Conservation (phyloP, 2,113 vertebrate species). For the Aegotheles bennettii region DNA sequence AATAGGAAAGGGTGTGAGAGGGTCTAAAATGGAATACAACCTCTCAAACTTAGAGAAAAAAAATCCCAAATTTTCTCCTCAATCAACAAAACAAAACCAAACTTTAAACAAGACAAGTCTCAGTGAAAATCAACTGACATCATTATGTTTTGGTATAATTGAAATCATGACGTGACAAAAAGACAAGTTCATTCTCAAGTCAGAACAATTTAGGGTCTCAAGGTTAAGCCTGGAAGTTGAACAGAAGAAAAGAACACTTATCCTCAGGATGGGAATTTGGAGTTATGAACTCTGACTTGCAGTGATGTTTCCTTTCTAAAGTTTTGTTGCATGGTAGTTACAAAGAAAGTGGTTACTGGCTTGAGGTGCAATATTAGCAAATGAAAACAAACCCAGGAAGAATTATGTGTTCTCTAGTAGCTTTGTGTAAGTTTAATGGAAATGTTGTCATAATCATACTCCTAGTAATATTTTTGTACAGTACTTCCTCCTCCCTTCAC, state of each 20-base stretch:
- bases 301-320: background rate
- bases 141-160: background rate
- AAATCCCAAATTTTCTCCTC: background rate
- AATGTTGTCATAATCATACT: background rate
- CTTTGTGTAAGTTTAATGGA: background rate
- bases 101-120: background rate
- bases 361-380: background rate
- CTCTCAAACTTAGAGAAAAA: background rate
- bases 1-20: background rate
- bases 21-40: constrained; percentile 1
- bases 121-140: background rate
- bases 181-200: background rate
- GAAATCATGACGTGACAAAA: background rate
- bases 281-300: background rate
- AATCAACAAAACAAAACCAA: background rate
- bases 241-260: background rate
- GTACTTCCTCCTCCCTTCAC: background rate
- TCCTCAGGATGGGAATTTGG: background rate
- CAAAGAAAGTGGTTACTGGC: background rate
- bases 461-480: background rate
- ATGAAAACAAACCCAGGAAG: background rate
- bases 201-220: background rate
- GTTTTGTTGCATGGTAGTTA: background rate
- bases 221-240: background rate
- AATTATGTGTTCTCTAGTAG: background rate